Base-by-base conservation (phyloP, 1,140 invertebrate species). In the Neodiprion virginianus region DNA sequence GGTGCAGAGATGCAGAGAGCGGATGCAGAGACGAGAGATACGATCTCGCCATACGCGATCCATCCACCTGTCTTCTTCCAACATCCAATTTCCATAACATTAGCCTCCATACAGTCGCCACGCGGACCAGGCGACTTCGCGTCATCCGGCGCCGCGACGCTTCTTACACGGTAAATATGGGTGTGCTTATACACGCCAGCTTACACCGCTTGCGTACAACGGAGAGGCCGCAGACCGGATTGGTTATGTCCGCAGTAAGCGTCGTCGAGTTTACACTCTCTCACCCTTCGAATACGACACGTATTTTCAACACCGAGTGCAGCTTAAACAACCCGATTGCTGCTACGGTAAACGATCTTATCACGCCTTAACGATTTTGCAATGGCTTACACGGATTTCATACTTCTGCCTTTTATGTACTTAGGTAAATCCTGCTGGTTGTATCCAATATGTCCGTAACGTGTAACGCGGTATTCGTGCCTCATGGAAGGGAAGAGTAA, bases 41-140 rank as follows among this genome's bases (percentile, higher is more conserved):
- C 53, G 53, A 61, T 61, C 53, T 61, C n/a, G 53, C 53, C 53
- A 7, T 61, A 61, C 53, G 53, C 53, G 53, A 61, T 61, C 53
- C 53, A 61, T 61, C 53, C 79, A 79, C 84, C 80, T 85, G 80
- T 84, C 84, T 85, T 83, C 78, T 77, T 79, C 76, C 79, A 83
- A 84, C 83, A 84, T 87, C 82, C 84, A 87, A 87, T 87, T 87
- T 87, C 86, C 85, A 87, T 87, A 83, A 79, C 80, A 86, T 87
- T 87, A 87, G 78, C 76, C 79, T 77, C 72, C 77, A 80, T 82
- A 83, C 80, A 78, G 78, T 74, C 77, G 74, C 70, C 79, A 78
- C 78, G 28, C 5, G 53, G n/a, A 61, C 53, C 53, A 61, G n/a
- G 53, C 53, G 72, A 47, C 75, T 72, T 77, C 67, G 49, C 74